Base-by-base conservation (phyloP, 2,797 vertebrate genomes). In the Babyrousa celebensis region DNA sequence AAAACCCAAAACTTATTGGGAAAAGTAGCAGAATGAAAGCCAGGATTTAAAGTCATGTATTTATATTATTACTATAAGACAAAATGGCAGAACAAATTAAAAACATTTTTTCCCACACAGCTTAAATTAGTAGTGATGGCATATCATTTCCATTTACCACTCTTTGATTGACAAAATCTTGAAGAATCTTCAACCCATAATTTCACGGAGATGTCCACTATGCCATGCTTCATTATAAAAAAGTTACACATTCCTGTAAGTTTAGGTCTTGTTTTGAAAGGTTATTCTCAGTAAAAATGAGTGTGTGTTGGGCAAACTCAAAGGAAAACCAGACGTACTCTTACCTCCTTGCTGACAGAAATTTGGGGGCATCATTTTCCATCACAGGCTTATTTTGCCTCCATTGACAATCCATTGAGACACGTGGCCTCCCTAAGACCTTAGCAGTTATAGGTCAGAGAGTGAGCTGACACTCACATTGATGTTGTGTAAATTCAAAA, bases 261-360 rank as follows among this genome's bases (percentile, higher is more conserved):
- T 72, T 80, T 15, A 82, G 17, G 21, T 90, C 90, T 93, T 43
- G 27, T 63, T 94, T 92, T 90, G 71, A 75, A 92, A 58, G 29
- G 20, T 80, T 96, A 20, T 95, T 82, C 54, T 91, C 95, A 79
- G 75, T 74, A 52, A 92, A 72, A 87, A 75, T 75, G 40, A 74
- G 12, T 43, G 15, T 77, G 52, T 82, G 27, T 89, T 86, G 25
- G 43, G 89, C 20, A 74, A 17, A 58, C 54, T 82, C 27, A 80
- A 43, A 92, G 72, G 48, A 48, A 94, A 94, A 48, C 2, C 18
- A 74, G 48, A 20, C 29, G 23, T 79, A n/a, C 40, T 29, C 12
- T 95, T 29, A 86, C 58, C 32, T 87, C 56, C 23, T 68, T 52
- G 83, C 32, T 63, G 16, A 70, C 23, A 63, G 52, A 79, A 86